Conservation (phyloP, 2,113 vertebrate species). For the Prionailurus viverrinus region DNA sequence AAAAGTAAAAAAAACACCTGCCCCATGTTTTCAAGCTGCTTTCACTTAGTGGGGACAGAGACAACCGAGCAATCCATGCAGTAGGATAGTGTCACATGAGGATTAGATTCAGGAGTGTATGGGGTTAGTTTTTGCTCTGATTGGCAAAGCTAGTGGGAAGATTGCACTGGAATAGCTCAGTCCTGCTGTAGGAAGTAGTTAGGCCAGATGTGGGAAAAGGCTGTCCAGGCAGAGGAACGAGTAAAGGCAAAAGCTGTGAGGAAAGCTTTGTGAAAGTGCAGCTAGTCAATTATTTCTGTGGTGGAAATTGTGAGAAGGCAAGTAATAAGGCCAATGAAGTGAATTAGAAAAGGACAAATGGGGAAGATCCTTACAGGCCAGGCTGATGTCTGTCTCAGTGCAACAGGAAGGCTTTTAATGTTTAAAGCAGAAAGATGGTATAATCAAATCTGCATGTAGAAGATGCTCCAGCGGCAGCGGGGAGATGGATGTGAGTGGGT, state of each 20-base stretch:
- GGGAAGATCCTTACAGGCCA: not conserved
- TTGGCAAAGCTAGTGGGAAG: not conserved
- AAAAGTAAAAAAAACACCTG: not conserved
- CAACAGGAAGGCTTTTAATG: not conserved
- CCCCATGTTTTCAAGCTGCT: not conserved
- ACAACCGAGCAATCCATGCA: not conserved
- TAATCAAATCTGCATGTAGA: not conserved
- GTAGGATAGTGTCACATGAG: not conserved
- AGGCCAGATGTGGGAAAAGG: not conserved
- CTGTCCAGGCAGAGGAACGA: not conserved
- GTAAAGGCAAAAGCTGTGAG: not conserved
- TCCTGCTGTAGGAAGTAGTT: not conserved
- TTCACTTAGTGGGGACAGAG: not conserved
- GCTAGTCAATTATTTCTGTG: not conserved
- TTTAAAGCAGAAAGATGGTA: not conserved
- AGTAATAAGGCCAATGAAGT: not conserved
- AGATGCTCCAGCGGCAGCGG: not conserved
- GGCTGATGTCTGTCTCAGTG: not conserved
- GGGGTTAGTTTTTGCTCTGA: not conserved
- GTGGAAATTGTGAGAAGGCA: not conserved
- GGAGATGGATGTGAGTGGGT: not conserved
- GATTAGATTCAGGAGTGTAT: not conserved
- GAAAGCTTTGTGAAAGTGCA: not conserved
- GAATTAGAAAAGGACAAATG: not conserved
- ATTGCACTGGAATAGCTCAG: not conserved